These are phyloP conservation scores for Carassius gibelio DNA, from an alignment of 2,113 vertebrate species.

Conservation along the genomic window DNA sequence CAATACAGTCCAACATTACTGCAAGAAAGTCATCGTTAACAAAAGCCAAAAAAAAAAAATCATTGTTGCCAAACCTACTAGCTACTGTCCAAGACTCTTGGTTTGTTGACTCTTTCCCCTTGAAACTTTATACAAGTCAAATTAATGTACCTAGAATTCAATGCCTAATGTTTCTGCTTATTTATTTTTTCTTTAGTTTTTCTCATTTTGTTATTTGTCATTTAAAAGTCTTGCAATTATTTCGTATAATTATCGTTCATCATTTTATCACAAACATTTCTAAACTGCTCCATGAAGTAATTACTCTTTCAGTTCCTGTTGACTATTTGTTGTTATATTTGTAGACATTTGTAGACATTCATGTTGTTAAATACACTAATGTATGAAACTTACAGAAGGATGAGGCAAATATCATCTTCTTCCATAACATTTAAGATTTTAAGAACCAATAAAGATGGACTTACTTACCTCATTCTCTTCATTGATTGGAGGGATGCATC, in stretches of 20 bases:
- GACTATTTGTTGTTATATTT: no score
- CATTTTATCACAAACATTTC: no score
- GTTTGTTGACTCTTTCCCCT: no score
- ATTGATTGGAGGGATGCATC: constrained; percentile 62
- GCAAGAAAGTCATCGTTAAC: neutral
- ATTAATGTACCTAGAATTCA: neutral
- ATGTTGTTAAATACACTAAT: neutral
- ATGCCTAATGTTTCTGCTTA: neutral
- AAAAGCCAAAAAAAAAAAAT: no score
- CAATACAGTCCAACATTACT: neutral
- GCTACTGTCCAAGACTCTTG: no score
- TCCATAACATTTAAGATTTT: neutral
- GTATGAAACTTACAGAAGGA: neutral
- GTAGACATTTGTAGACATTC: no score
- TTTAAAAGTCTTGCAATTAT: neutral
- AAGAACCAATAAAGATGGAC: neutral
- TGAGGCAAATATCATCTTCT: neutral
- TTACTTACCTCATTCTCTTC: constrained; percentile 62
- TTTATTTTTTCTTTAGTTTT: neutral
- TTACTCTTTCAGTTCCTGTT: no score
- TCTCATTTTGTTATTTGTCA: neutral
- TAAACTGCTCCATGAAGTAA: no score
- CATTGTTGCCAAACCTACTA: no score
- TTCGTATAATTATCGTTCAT: no score
- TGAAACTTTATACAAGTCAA: neutral